A percentile compares a stretch with the other conserved stretches of the same genome.
Evolutionary conservation across 2,888 invertebrate genomes (phyloP).

Genomic region (Dryobota labecula): DNA sequence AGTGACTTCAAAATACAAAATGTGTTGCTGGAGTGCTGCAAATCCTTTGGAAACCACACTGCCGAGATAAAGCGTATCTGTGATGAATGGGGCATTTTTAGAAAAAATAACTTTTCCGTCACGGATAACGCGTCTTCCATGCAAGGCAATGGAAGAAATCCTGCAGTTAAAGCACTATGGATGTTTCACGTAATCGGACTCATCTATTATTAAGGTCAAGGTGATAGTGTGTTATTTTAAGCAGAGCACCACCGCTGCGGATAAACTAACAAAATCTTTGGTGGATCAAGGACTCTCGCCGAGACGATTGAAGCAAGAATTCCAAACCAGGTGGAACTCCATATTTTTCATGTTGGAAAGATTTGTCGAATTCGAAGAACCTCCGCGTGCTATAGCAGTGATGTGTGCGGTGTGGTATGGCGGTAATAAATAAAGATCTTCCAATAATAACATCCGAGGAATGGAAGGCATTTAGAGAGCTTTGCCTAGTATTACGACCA

Average conservation of each 20-base stretch:
- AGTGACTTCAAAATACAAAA: constrained; percentile 53
- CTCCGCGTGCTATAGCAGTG: constrained; percentile 11
- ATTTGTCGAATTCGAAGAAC: constrained; percentile 27
- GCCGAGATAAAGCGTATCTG: constrained; percentile 48
- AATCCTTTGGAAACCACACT: constrained; percentile 59
- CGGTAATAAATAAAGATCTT: constrained; percentile 22
- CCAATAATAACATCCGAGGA: constrained; percentile 5
- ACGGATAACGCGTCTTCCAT: constrained; percentile 69
- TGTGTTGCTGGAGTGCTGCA: constrained; percentile 59
- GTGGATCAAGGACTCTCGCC: constrained; percentile 18
- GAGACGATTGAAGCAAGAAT: constrained; percentile 25
- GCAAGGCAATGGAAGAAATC: constrained; percentile 27
- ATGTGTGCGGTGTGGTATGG: no score
- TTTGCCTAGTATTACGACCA: constrained; percentile 13
- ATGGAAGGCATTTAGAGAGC: constrained; percentile 8
- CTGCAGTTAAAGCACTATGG: constrained; percentile 60
- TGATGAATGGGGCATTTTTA: constrained; percentile 41
- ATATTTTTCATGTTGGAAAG: constrained; percentile 30
- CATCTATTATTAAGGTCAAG: background rate
- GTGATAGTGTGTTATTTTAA: constrained; percentile 5
- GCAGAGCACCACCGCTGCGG: constrained; percentile 11
- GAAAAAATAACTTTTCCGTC: constrained; percentile 65
- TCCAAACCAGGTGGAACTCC: constrained; percentile 38
- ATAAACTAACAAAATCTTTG: constrained; percentile 11
- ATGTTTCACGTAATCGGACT: no score